phyloP scores from a whole-genome alignment of 2,888 invertebrate genomes.

The Lutraria lutraria region DNA sequence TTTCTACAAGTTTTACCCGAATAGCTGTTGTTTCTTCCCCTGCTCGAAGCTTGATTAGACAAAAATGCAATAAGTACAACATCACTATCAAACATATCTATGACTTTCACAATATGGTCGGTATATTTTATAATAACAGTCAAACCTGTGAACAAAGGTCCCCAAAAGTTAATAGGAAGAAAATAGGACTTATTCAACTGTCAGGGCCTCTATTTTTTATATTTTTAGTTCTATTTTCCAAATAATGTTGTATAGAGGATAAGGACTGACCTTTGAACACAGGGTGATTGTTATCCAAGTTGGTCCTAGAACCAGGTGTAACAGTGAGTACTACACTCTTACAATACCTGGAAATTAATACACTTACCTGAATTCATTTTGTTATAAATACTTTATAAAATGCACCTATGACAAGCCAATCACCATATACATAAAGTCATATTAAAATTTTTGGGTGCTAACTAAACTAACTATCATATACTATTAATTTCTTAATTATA shows the following conservation, averaged over 20 bases:
- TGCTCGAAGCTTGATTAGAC: constrained; percentile 39
- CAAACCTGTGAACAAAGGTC: too few relatives aligned
- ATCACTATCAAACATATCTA: background rate
- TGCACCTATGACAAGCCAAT: background rate
- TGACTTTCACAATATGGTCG: too few relatives aligned
- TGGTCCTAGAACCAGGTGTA: too few relatives aligned
- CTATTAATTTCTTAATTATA: too few relatives aligned
- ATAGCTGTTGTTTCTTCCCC: constrained; percentile 47
- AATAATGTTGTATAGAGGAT: too few relatives aligned
- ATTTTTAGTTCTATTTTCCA: too few relatives aligned
- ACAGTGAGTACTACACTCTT: background rate
- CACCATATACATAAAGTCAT: background rate
- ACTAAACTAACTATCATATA: background rate
- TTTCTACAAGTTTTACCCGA: constrained; percentile 43
- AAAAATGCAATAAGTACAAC: constrained; percentile 12
- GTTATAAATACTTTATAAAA: background rate
- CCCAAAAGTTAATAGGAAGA: too few relatives aligned
- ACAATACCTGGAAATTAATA: background rate
- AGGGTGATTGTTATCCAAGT: too few relatives aligned
- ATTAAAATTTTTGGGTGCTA: background rate
- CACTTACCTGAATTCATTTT: background rate
- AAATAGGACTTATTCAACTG: too few relatives aligned
- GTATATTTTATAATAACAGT: too few relatives aligned
- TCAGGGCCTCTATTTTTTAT: too few relatives aligned
- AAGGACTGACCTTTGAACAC: too few relatives aligned